phyloP scores from a whole-genome alignment of 2,113 vertebrate genomes.

The Scatophagus argus region DNA sequence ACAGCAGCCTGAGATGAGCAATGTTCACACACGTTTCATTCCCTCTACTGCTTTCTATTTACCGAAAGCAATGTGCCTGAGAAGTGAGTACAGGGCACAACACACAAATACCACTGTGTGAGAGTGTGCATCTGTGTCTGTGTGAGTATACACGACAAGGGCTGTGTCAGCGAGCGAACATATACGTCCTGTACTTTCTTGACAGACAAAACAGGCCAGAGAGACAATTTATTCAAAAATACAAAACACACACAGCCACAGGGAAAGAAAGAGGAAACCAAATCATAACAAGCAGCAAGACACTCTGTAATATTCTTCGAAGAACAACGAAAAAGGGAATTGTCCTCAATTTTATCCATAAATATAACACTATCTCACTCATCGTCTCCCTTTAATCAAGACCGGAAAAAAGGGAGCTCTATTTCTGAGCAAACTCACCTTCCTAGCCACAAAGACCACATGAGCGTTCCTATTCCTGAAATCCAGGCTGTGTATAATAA shows the following conservation, averaged over 20 bases:
- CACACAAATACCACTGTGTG: slow-evolving; percentile 36
- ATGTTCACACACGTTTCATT: slow-evolving; percentile 9
- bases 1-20: slow-evolving; percentile 1
- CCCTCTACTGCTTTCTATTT: slow-evolving; percentile 38
- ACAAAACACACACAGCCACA: background rate
- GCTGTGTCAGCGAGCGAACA: slow-evolving; percentile 39
- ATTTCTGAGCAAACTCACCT: slow-evolving; percentile 71
- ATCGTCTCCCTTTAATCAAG: slow-evolving; percentile 59
- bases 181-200: background rate
- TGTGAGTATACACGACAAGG: slow-evolving; percentile 24
- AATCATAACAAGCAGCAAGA: slow-evolving; percentile 10
- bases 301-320: slow-evolving; percentile 64
- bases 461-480: slow-evolving; percentile 75
- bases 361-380: slow-evolving; percentile 61
- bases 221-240: background rate
- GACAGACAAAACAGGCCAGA: slow-evolving; percentile 6
- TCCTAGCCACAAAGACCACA: slow-evolving; percentile 69
- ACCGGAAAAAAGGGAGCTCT: slow-evolving; percentile 62
- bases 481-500: slow-evolving; percentile 78
- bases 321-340: slow-evolving; percentile 62
- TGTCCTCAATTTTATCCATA: slow-evolving; percentile 67
- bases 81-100: slow-evolving; percentile 22
- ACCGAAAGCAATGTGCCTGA: slow-evolving; percentile 39
- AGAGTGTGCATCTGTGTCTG: slow-evolving; percentile 33
- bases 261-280: background rate